These are phyloP conservation scores for Dissostichus mawsoni DNA, from an alignment of 2,113 vertebrate genomes.

Conservation along the genomic window DNA sequence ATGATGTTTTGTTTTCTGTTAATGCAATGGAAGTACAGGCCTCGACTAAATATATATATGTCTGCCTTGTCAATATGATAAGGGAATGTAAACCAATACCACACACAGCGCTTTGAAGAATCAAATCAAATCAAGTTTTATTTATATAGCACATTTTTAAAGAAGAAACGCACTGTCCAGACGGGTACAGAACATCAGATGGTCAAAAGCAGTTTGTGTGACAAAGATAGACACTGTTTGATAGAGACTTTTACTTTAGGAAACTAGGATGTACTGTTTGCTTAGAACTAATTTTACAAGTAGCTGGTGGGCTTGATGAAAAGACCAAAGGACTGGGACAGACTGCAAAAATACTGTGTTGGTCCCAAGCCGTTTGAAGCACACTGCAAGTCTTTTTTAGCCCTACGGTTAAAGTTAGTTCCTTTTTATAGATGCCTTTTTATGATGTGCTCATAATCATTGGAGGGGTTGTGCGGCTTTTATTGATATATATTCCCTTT, in stretches of 20 bases:
- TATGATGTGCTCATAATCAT: slow-evolving; percentile 42
- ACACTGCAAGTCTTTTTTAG: neutral
- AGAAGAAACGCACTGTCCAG: neutral
- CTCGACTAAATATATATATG: slow-evolving; percentile 47
- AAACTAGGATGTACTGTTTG: slow-evolving; percentile 11
- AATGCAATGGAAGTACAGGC: slow-evolving; percentile 53
- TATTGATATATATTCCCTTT: slow-evolving; percentile 2
- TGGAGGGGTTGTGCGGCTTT: slow-evolving; percentile 1
- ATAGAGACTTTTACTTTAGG: slow-evolving; percentile 30
- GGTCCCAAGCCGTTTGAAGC: slow-evolving; percentile 7
- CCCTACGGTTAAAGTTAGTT: slow-evolving; percentile 8
- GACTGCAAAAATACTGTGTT: slow-evolving; percentile 20
- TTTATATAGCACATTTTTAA: too few relatives aligned
- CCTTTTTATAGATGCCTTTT: slow-evolving; percentile 29
- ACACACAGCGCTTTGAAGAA: slow-evolving; percentile 16
- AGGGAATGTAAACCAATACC: slow-evolving; percentile 61
- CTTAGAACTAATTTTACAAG: neutral
- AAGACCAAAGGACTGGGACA: slow-evolving; percentile 15
- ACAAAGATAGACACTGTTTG: slow-evolving; percentile 8
- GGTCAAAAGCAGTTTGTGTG: slow-evolving; percentile 11
- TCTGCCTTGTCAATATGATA: slow-evolving; percentile 53
- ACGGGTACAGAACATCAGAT: slow-evolving; percentile 19
- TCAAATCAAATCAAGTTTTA: too few relatives aligned
- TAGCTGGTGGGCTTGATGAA: slow-evolving; percentile 20
- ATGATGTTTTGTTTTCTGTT: slow-evolving; percentile 39